Base-by-base conservation (phyloP, 2,797 vertebrate species). In the Xiphorhynchus erythropygius region DNA sequence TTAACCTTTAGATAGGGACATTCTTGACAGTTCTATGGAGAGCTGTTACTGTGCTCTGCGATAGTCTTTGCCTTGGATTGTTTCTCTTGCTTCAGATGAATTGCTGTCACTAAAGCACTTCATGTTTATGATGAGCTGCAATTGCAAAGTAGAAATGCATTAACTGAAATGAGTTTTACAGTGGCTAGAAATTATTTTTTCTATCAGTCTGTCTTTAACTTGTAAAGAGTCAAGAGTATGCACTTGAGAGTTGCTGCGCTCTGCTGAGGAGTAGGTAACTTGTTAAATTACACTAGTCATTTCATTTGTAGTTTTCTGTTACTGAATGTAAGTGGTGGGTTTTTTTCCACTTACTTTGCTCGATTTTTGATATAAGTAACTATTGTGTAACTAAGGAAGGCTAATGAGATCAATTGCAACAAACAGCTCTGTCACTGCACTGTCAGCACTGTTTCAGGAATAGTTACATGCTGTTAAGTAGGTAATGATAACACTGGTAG, bases 261-360 rank as follows among this genome's bases (percentile, higher is more conserved):
- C 30, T 80, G 12, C 44, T 83, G 46, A 76, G 63, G 15, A 71
- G 15, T 5, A 64, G 39, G 25, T 69, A 35, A 42, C 39, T 86
- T 11, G 9, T 39, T 81, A 81, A 71, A 64, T 65, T 71, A 35
- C 22, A 33, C 23, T 71, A 81, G 57, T 88, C 0, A 32, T 69
- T 88, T 91, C 3, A 28, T 80, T 88, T 93, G 24, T 13, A 32
- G 15, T 74, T 91, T 60, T 74, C 73, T 81, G 9, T 71, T 64
- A 47, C 13, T 62, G 42, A 56, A 3, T 75, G 52, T 71, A 67
- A 64, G 13, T 57, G 16, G 15, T 56, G 33, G 0, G 0, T 0
- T 50, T 87, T 84, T 68, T 11, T 27, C 15, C 56, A 4, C 30
- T 86, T 74, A 33, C 3, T 82, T 87, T 76, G 32, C 27, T 84